A percentile compares a stretch with the other conserved stretches of the same genome.
Conservation (phyloP, 2,888 invertebrate genomes). For the Epirrhoe tristata region DNA sequence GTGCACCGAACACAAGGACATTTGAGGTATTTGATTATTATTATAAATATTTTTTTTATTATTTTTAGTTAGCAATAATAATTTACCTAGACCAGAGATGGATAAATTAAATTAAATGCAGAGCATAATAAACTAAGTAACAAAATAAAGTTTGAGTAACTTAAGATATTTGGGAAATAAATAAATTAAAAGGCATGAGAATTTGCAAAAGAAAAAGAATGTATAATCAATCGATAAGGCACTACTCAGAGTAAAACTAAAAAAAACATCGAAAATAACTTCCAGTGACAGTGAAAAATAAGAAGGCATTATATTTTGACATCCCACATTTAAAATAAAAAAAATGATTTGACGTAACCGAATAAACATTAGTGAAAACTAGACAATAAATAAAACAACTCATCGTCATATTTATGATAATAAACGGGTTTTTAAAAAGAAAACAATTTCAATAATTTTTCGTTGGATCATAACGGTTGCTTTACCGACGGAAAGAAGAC, state of each 20-base stretch:
- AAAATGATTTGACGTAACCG: not conserved
- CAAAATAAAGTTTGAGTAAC: not conserved
- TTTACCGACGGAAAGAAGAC: conserved; percentile 5
- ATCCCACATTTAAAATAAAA: not conserved
- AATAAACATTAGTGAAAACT: conserved; percentile 8
- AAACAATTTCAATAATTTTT: conserved; percentile 11
- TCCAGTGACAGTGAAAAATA: not conserved
- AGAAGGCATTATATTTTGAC: not conserved
- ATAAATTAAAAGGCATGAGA: not conserved
- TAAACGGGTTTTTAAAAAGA: conserved; percentile 6
- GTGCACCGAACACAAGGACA: conserved; percentile 78
- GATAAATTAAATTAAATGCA: not conserved
- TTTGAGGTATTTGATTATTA: conserved; percentile 68
- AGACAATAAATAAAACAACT: conserved; percentile 10
- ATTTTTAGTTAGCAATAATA: not conserved
- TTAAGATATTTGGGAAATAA: too few relatives aligned
- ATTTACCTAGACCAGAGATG: not conserved
- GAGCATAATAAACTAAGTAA: not conserved
- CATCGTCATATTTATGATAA: conserved; percentile 12
- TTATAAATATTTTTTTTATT: not conserved
- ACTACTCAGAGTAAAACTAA: not conserved
- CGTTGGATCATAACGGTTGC: not conserved
- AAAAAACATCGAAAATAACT: not conserved
- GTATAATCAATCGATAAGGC: not conserved
- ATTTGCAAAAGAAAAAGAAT: not conserved